These are phyloP conservation scores for Oreocharis arfaki DNA, from an alignment of 2,113 vertebrate species.

Conservation along the genomic window DNA sequence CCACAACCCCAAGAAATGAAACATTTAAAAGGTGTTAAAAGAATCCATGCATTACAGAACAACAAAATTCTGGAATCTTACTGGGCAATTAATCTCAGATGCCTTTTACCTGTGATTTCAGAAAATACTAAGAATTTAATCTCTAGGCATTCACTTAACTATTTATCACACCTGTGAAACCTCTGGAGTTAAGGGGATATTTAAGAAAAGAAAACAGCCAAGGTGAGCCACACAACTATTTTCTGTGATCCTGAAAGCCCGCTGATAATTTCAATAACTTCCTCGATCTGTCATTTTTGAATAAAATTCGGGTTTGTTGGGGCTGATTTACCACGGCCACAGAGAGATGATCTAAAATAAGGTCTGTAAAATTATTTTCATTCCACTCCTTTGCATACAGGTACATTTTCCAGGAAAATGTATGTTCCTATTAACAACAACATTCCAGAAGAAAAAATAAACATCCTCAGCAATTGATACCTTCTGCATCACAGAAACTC, in stretches of 20 bases:
- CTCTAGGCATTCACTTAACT: not conserved
- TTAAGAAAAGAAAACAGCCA: not conserved
- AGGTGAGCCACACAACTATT: not conserved
- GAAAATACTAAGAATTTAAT: not conserved
- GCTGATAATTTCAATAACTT: not conserved
- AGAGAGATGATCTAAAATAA: not conserved
- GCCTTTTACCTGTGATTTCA: not conserved
- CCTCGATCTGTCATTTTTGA: not conserved
- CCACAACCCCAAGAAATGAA: not conserved
- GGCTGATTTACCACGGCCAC: not conserved
- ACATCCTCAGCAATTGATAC: not conserved
- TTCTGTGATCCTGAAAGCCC: not conserved
- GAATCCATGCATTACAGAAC: not conserved
- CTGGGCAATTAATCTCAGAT: not conserved
- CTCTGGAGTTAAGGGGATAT: not conserved
- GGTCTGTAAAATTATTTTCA: not conserved
- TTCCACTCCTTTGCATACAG: not conserved
- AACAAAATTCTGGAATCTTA: not conserved
- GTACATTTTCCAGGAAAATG: not conserved
- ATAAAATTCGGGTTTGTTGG: not conserved
- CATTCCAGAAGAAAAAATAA: not conserved
- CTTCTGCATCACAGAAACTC: not conserved
- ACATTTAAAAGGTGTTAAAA: not conserved
- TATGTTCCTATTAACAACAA: not conserved
- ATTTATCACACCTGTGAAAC: not conserved